Base-by-base conservation (phyloP, 2,797 vertebrate genomes). In the Nyctibius grandis region DNA sequence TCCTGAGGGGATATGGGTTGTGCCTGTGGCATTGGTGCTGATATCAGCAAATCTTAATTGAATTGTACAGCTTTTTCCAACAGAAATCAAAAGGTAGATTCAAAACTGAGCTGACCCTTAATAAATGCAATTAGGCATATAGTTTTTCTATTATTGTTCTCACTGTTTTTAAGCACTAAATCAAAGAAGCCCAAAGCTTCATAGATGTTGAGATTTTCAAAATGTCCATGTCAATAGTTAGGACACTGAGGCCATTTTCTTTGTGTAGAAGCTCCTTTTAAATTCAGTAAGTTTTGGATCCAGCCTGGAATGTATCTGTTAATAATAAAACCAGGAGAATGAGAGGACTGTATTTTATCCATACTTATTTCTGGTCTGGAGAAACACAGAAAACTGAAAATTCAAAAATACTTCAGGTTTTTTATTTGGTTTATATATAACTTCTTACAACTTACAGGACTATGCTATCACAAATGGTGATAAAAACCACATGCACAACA, bases 1-100 rank as follows among this genome's bases (percentile, higher is more conserved):
- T 95, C 91, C 83, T 88, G 95, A 89, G 80, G 79, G 79, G 53
- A 73, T 89, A n/a, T 60, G 81, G 67, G 69, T 45, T 88, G 72
- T 69, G 80, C 65, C 82, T 76, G 50, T 68, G 79, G 70, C 90
- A 34, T 53, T 38, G 69, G 53, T 50, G 22, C 33, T 61, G 31
- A 10, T 61, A 53, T 90, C 83, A 88, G 76, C 44, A 11, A 74
- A 81, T 34, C 56, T 74, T 75, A 61, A 79, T 89, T 89, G 81
- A 95, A 76, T n/a, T 56, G 34, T 67, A 22, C 44, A 38, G 88
- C 56, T 93, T 87, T 87, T 91, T 84, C 61, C 56, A 28, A 7
- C 5, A 4, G 63, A 57, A 95, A 84, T 87, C 67, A 63, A 89
- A 95, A 96, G 76, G 44, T 75, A 61, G 72, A 87, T 68, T 85